phyloP scores from a whole-genome alignment of 2,888 invertebrate genomes.

The Melipona bicolor region DNA sequence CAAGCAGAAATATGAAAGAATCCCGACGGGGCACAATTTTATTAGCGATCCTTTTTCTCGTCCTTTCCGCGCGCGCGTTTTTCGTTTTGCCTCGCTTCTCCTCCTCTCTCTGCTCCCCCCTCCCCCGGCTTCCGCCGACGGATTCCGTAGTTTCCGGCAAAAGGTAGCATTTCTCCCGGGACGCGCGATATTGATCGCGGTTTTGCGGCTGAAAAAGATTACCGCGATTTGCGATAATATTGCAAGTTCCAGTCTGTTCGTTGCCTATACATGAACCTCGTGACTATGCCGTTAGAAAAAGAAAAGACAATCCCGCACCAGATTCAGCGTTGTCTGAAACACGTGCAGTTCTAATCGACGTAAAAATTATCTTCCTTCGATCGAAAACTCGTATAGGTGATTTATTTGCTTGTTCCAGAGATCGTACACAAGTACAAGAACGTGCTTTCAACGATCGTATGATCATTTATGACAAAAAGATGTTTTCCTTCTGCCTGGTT shows the following conservation, averaged over 20 bases:
- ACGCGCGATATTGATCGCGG: slow-evolving; percentile 68
- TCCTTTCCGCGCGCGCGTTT: slow-evolving; percentile 16
- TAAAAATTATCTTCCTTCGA: neutral
- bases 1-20: neutral
- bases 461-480: too few relatives aligned
- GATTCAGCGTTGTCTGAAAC: neutral
- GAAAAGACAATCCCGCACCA: neutral
- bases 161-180: slow-evolving; percentile 64
- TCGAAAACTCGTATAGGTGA: neutral
- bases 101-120: neutral
- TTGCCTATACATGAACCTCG: slow-evolving; percentile 6
- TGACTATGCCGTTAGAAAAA: neutral
- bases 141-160: slow-evolving; percentile 53
- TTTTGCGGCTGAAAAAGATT: slow-evolving; percentile 67
- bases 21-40: slow-evolving; percentile 48
- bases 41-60: slow-evolving; percentile 41
- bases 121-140: neutral
- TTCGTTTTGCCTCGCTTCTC: neutral
- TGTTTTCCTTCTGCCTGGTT: fast-evolving
- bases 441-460: too few relatives aligned
- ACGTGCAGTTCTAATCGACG: neutral
- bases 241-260: slow-evolving; percentile 17
- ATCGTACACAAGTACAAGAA: too few relatives aligned
- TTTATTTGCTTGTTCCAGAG: neutral
- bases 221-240: slow-evolving; percentile 64